These are phyloP conservation scores for Pseudonaja textilis DNA, from an alignment of 2,113 vertebrate species.

Conservation along the genomic window DNA sequence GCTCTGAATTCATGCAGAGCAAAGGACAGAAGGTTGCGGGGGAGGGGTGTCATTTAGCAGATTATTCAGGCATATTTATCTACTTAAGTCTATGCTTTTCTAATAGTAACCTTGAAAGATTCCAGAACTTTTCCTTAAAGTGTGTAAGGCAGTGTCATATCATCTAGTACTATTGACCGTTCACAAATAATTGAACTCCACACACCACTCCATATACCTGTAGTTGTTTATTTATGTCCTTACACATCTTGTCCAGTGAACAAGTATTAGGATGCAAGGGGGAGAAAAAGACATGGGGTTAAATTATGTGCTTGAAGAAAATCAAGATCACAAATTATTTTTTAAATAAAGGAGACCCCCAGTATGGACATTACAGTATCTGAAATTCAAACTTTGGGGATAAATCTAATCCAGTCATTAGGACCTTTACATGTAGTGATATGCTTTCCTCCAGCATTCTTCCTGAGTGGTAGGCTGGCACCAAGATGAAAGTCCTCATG, in stretches of 20 bases:
- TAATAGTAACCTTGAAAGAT: neutral
- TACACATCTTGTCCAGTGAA: neutral
- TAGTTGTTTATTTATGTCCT: neutral
- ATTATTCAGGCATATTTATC: neutral
- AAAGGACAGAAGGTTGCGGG: neutral
- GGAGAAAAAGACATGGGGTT: neutral
- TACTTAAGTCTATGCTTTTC: neutral
- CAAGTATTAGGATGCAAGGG: neutral
- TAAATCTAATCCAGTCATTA: neutral
- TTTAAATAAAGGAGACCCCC: neutral
- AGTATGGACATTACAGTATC: neutral
- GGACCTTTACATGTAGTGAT: neutral
- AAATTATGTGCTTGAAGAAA: neutral
- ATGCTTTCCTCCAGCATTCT: neutral
- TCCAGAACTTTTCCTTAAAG: neutral
- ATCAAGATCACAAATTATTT: neutral
- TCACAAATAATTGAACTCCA: neutral
- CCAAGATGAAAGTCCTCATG: neutral
- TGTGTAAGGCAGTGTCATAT: neutral
- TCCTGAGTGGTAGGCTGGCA: neutral
- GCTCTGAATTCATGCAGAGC: conserved; percentile 8
- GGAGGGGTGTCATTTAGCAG: neutral
- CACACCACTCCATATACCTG: neutral
- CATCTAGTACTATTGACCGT: neutral
- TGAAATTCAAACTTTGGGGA: neutral